Evolutionary conservation across 2,888 invertebrate genomes (phyloP), one percentile per base, ranked within the genome.

Genomic region (Nomada lathburiana): DNA sequence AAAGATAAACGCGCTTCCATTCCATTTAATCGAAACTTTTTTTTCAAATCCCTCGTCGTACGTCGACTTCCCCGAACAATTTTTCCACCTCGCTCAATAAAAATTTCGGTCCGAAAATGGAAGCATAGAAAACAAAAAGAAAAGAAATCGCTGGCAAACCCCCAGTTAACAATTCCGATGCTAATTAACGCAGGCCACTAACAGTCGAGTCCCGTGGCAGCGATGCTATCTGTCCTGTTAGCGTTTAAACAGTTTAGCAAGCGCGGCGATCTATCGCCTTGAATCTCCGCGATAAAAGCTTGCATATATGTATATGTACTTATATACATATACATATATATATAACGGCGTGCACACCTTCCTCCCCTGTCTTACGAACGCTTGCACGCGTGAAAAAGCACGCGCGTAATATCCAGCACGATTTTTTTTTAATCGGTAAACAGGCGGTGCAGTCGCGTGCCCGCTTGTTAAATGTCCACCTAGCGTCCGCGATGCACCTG

Each of bases 401-500:
- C 76, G 67, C 64, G 73, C 50, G 62, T 72, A 59, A 74, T 62
- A 67, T 47, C 52, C 59, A 62, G 18, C 75, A 55, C 70, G 65
- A 74, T 77, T 77, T 77, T 75, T 75, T 77, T 77, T 77, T 73
- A 59, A 84, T 73, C 65, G 76, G 72, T 65, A 64, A 71, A 78
- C 62, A 64, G 69, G 76, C 85, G 82, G 36, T 2, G 80, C 77
- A 86, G 90, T 88, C 91, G 91, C 91, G 91, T 91, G 91, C 90
- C 90, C 36, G 70, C 59, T 72, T 73, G 55, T 29, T 50, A 52
- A 13, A 0, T 67, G 55, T 52, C 64, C 59, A 53, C 52, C 29
- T 76, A 76, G 77, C 83, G 74, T 83, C 85, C 80, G 60, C 26
- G 47, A 69, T 85, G 90, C 92, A 92, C 92, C 92, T 92, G 92